phyloP scores from a whole-genome alignment of 2,888 invertebrate species.

The Molorchus minor region DNA sequence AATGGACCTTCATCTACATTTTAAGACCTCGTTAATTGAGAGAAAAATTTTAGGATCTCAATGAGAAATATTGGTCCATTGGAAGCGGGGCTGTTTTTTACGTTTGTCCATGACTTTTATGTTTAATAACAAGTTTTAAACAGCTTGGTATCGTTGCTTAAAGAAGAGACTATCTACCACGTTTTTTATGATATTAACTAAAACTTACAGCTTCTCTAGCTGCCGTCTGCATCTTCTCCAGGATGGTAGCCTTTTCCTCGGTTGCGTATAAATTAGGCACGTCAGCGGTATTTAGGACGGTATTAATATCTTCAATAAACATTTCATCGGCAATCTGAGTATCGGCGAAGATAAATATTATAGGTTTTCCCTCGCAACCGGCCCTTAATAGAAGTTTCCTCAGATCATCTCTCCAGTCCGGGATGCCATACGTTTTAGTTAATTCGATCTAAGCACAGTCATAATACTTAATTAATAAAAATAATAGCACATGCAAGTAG shows the following conservation, averaged over 20 bases:
- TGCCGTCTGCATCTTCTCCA: constrained; percentile 88
- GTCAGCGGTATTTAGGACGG: constrained; percentile 92
- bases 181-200: too few relatives aligned
- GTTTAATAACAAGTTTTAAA: too few relatives aligned
- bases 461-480: background rate
- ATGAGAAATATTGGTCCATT: too few relatives aligned
- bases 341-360: constrained; percentile 89
- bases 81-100: too few relatives aligned
- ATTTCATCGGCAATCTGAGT: constrained; percentile 85
- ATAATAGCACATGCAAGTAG: too few relatives aligned
- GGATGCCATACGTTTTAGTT: constrained; percentile 79
- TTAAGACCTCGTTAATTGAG: too few relatives aligned
- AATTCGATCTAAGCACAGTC: constrained; percentile 74
- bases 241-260: constrained; percentile 92
- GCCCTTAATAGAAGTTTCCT: constrained; percentile 82
- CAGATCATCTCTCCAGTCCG: constrained; percentile 94
- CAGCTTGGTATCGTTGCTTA: too few relatives aligned
- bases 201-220: constrained; percentile 75
- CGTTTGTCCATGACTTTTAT: too few relatives aligned
- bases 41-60: too few relatives aligned
- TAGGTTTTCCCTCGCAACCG: constrained; percentile 85
- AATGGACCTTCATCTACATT: too few relatives aligned
- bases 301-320: constrained; percentile 94
- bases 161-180: too few relatives aligned
- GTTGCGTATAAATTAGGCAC: constrained; percentile 90